Base-by-base conservation (phyloP, 2,113 vertebrate species). In the Cyanoderma ruficeps region DNA sequence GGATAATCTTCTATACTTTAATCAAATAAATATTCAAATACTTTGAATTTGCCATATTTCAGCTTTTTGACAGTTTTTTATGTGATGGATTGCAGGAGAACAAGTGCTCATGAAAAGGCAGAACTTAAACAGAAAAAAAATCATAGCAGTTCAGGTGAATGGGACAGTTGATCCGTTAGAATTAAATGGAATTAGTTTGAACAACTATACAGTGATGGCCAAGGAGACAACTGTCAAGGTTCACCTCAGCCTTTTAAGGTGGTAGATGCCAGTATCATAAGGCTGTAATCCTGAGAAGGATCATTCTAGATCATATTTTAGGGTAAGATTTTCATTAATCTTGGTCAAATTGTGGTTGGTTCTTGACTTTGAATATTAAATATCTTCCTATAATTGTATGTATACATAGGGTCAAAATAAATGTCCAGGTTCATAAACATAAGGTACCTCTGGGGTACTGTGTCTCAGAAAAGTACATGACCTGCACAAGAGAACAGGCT, bases 11-110 rank as follows among this genome's bases (percentile, higher is more conserved):
- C 94, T 95, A 94, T 94, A 80, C 87, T 96, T 93, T 95, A 95
- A 95, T 93, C 95, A 96, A 92, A 97, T 95, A 97, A 97, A 96
- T 96, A 96, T 97, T 96, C 95, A 97, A 67, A 95, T 97, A 94
- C 89, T 94, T 92, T 78, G 55, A 94, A 92, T 93, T 96, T 70
- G 61, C 85, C 13, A 6, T 87, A 84, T 94, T 94, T 94, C 86
- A 82, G 77, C 86, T 89, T 94, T 92, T 79, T 97, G 92, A 81
- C 30, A 63, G 74, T 86, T 93, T 95, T 42, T 86, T 74, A 56
- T 31, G 33, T 67, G 91, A 52, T 52, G 41, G 93, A 93, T 92
- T 93, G 75, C 60, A 83, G 52, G 55, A 95, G 88, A 94, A 72
- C 76, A 90, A 95, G 41, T 93, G 61, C 41, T 92, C 1, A 10